phyloP scores from a whole-genome alignment of 1,140 invertebrate species.

The Maniola jurtina region DNA sequence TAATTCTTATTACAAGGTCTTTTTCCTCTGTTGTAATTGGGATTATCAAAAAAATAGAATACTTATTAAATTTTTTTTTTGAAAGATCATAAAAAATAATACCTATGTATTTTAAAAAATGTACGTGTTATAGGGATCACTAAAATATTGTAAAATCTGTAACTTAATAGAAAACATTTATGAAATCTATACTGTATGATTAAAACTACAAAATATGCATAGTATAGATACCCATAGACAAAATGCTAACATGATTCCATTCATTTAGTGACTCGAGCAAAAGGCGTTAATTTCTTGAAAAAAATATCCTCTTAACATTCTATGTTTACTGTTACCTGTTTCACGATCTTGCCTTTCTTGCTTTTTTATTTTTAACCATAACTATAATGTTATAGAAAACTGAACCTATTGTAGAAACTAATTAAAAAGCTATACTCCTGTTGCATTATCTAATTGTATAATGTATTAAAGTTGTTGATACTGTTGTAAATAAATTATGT shows the following conservation, averaged over 20 bases:
- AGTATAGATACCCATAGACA: background rate
- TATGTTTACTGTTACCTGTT: too few relatives aligned
- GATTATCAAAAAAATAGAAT: too few relatives aligned
- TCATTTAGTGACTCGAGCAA: background rate
- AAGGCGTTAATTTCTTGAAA: background rate
- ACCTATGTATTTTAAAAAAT: background rate
- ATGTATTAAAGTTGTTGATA: slow-evolving; percentile 60
- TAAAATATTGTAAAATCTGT: slow-evolving; percentile 6
- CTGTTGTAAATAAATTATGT: slow-evolving; percentile 64
- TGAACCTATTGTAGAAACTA: slow-evolving; percentile 3
- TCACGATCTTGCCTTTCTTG: too few relatives aligned
- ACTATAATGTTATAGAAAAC: background rate
- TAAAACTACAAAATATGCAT: background rate
- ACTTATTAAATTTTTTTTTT: too few relatives aligned
- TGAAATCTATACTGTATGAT: background rate
- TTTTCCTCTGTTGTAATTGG: too few relatives aligned
- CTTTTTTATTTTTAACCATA: background rate
- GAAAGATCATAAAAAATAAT: too few relatives aligned
- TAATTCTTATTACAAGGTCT: too few relatives aligned
- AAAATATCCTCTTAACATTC: background rate
- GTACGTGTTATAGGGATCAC: slow-evolving; percentile 5
- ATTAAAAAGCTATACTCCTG: slow-evolving; percentile 34
- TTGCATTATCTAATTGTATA: slow-evolving; percentile 53
- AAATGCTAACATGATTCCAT: background rate
- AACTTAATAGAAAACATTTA: slow-evolving; percentile 1